phyloP scores from a whole-genome alignment of 1,140 invertebrate species.

The Drosophila prosaltans region DNA sequence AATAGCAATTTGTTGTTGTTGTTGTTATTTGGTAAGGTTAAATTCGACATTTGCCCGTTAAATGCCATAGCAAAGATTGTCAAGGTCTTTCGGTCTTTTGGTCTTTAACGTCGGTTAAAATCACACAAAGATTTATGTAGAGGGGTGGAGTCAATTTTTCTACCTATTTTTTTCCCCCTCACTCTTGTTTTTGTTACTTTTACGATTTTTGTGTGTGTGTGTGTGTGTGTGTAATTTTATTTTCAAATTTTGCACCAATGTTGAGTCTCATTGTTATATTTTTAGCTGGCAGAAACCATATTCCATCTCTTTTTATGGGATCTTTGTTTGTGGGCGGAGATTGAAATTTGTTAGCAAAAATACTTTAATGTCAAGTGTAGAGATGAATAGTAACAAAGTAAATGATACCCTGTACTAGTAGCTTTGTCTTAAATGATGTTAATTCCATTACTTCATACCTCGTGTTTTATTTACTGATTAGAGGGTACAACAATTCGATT shows the following conservation, averaged over 20 bases:
- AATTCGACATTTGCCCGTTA: constrained; percentile 10
- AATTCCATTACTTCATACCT: no score
- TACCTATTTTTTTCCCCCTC: constrained; percentile 10
- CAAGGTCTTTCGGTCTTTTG: not conserved
- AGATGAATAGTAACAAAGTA: not conserved
- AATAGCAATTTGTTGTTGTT: not conserved
- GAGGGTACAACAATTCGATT: not conserved
- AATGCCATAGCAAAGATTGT: not conserved
- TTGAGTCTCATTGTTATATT: constrained; percentile 32
- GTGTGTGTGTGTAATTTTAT: constrained; percentile 63
- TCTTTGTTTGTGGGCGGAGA: constrained; percentile 45
- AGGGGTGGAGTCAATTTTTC: constrained; percentile 10
- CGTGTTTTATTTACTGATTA: no score
- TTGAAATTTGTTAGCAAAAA: constrained; percentile 23
- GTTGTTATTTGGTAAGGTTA: not conserved
- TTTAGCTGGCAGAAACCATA: constrained; percentile 21
- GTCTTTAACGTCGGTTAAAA: constrained; percentile 19
- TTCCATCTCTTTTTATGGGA: constrained; percentile 2
- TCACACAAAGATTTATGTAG: constrained; percentile 20
- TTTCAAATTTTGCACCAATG: constrained; percentile 25
- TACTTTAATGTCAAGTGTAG: constrained; percentile 67
- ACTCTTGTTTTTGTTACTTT: constrained; percentile 21
- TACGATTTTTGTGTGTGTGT: constrained; percentile 60
- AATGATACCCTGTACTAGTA: not conserved
- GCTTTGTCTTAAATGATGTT: no score